A percentile compares a stretch with the other conserved stretches of the same genome.
These are phyloP conservation scores for Cryptocheilus praepositus DNA, from an alignment of 2,888 invertebrate genomes.

Conservation along the genomic window DNA sequence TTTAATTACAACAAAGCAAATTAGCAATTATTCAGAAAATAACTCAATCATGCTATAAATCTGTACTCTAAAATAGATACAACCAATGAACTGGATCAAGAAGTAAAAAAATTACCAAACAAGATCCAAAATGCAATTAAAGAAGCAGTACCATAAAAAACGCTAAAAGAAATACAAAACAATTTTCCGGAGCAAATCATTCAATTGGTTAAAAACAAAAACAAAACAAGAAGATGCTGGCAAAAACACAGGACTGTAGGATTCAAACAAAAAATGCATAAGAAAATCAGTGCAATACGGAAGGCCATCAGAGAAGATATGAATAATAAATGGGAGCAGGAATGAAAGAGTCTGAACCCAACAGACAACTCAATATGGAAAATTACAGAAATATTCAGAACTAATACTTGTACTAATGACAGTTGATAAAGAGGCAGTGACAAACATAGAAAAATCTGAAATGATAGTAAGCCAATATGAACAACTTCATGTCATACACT, in stretches of 20 bases:
- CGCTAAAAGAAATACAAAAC: too few relatives aligned
- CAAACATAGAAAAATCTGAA: constrained; percentile 41
- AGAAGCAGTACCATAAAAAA: too few relatives aligned
- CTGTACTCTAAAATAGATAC: too few relatives aligned
- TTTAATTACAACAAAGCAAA: too few relatives aligned
- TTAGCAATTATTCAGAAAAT: too few relatives aligned
- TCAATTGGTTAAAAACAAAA: constrained; percentile 2
- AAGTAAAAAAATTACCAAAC: too few relatives aligned
- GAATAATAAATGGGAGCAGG: constrained; percentile 21
- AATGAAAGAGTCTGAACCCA: constrained; percentile 19
- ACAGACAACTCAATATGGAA: constrained; percentile 29
- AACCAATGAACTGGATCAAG: too few relatives aligned
- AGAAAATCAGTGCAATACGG: constrained; percentile 15
- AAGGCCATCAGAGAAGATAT: constrained; percentile 13
- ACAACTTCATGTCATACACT: constrained; percentile 34
- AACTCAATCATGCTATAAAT: too few relatives aligned
- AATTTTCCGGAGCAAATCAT: too few relatives aligned
- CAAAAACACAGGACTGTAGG: constrained; percentile 16
- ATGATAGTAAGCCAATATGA: constrained; percentile 37
- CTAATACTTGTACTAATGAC: constrained; percentile 13
- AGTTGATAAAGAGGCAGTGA: constrained; percentile 20
- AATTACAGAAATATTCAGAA: constrained; percentile 40
- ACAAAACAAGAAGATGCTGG: constrained; percentile 15
- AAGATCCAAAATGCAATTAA: too few relatives aligned
- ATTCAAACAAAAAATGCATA: constrained; percentile 4